A percentile compares a stretch with the other conserved stretches of the same genome.
Conservation (phyloP, 2,888 invertebrate genomes). For the Eupithecia insigniata region DNA sequence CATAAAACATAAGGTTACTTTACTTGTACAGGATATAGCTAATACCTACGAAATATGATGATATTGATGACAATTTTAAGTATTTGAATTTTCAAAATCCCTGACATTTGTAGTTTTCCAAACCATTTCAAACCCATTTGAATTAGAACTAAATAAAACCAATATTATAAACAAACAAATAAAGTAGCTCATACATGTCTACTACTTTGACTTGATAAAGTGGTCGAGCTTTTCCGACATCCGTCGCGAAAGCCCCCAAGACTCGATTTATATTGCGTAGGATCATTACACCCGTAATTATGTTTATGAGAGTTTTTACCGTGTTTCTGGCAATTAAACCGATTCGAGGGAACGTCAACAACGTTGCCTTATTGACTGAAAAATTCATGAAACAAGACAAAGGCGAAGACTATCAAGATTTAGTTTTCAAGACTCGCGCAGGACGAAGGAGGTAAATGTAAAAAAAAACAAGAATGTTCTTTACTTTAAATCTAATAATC, state of each 20-base stretch:
- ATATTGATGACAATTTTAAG: too few species aligned
- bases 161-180: neutral
- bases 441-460: neutral
- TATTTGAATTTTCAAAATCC: too few species aligned
- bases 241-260: constrained; percentile 37
- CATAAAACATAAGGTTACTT: too few species aligned
- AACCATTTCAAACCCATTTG: neutral
- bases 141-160: neutral
- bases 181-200: neutral
- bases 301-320: constrained; percentile 65
- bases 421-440: neutral
- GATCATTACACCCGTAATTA: constrained; percentile 72
- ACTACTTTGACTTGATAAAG: constrained; percentile 23
- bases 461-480: too few species aligned
- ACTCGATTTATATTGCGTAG: constrained; percentile 67
- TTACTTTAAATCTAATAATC: too few species aligned
- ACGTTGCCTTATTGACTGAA: constrained; percentile 42
- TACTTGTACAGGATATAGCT: too few species aligned
- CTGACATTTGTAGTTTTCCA: too few species aligned
- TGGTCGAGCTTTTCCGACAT: constrained; percentile 40
- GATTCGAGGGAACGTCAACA: constrained; percentile 47
- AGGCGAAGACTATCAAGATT: neutral
- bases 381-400: constrained; percentile 20
- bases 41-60: too few species aligned
- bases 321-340: constrained; percentile 53